These are phyloP conservation scores for Channa argus DNA, from an alignment of 2,113 vertebrate genomes.

Conservation along the genomic window DNA sequence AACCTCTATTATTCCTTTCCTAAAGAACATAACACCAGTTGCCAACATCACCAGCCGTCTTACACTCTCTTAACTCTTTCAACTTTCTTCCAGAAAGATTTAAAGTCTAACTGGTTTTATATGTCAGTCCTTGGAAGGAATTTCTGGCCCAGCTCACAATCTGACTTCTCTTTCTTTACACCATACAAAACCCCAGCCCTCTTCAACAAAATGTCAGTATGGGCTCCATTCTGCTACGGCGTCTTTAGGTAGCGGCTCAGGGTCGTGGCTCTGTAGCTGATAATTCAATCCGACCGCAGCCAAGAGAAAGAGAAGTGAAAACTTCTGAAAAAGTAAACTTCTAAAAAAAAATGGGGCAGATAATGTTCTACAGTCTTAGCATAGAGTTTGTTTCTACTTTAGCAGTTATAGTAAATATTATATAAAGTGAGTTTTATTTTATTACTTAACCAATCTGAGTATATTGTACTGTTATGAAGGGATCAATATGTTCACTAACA, in stretches of 20 bases:
- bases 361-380: neutral
- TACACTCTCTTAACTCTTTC: constrained; percentile 11
- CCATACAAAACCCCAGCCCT: constrained; percentile 1
- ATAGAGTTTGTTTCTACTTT: too few relatives aligned
- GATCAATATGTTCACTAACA: too few relatives aligned
- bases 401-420: too few relatives aligned
- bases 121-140: neutral
- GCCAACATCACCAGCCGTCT: constrained; percentile 29
- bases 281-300: neutral
- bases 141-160: constrained; percentile 17
- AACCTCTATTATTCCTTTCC: constrained; percentile 6
- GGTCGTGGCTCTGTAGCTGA: neutral
- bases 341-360: neutral
- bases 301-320: constrained; percentile 17
- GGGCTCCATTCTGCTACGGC: neutral
- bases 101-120: constrained; percentile 18
- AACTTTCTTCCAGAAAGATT: constrained; percentile 24
- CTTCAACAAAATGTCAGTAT: constrained; percentile 20
- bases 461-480: too few relatives aligned
- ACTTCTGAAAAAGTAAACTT: neutral
- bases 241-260: neutral
- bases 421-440: too few relatives aligned
- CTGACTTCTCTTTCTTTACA: constrained; percentile 28
- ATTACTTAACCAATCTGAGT: too few relatives aligned
- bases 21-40: constrained; percentile 11